phyloP scores from a whole-genome alignment of 2,113 vertebrate species.

The Otis tarda region DNA sequence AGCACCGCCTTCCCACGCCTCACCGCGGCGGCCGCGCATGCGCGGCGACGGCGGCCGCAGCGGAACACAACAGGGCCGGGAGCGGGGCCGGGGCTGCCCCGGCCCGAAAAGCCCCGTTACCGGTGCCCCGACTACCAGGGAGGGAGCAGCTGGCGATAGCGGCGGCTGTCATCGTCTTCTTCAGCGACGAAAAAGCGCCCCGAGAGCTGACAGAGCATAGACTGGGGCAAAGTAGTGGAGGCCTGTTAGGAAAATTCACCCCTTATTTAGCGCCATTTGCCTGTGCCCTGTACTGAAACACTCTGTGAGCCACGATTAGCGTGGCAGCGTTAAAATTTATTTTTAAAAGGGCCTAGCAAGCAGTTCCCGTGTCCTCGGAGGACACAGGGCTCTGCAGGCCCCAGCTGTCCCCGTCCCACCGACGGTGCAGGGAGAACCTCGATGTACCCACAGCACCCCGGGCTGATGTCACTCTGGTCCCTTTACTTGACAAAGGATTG shows the following conservation, averaged over 20 bases:
- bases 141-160: too few relatives aligned
- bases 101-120: too few relatives aligned
- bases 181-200: neutral
- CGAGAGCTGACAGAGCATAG: too few relatives aligned
- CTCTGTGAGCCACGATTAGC: neutral
- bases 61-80: rapidly evolving
- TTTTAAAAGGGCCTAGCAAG: neutral
- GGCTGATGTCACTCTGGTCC: neutral
- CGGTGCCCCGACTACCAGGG: too few relatives aligned
- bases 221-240: rapidly evolving
- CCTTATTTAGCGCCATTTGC: too few relatives aligned
- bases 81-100: neutral
- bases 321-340: neutral
- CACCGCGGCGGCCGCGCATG: neutral
- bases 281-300: neutral
- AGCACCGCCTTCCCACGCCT: neutral
- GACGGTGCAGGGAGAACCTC: neutral
- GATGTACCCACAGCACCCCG: too few relatives aligned
- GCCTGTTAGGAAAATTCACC: too few relatives aligned
- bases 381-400: neutral
- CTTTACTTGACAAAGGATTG: too few relatives aligned
- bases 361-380: too few relatives aligned
- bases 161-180: too few relatives aligned
- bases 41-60: neutral
- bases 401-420: neutral